Conservation (phyloP, 2,888 invertebrate species). For the Epistrophella euchroma region DNA sequence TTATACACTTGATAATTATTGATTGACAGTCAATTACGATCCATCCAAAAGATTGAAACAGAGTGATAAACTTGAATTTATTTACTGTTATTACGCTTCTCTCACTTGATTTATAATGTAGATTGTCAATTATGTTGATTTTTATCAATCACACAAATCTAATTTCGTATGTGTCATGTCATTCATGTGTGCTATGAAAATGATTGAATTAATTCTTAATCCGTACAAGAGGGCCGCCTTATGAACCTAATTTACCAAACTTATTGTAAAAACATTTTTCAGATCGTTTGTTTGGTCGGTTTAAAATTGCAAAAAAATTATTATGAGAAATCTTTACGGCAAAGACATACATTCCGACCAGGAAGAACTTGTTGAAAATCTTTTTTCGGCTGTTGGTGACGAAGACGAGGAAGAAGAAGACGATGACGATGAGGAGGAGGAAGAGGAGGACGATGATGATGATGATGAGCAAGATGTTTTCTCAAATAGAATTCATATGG, state of each 20-base stretch:
- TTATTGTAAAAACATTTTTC: constrained; percentile 40
- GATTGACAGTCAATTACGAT: constrained; percentile 8
- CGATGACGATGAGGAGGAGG: constrained; percentile 76
- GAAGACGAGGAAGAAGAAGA: constrained; percentile 76
- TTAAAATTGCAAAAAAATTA: constrained; percentile 44
- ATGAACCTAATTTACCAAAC: not conserved
- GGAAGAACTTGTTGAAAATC: constrained; percentile 77
- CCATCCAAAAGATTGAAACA: not conserved
- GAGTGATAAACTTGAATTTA: too few species aligned
- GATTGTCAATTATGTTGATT: too few species aligned
- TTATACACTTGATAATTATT: not conserved
- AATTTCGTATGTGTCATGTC: not conserved
- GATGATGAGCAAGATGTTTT: constrained; percentile 74
- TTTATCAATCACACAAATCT: not conserved
- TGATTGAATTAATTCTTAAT: not conserved
- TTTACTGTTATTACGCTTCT: too few species aligned
- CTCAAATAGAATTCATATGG: constrained; percentile 72
- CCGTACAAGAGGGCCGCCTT: not conserved
- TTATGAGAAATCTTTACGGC: constrained; percentile 66
- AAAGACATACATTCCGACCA: constrained; percentile 75
- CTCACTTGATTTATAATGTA: not conserved
- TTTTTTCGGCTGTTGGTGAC: constrained; percentile 77
- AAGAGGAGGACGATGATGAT: constrained; percentile 64
- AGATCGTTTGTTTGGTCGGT: constrained; percentile 56
- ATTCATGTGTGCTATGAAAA: not conserved